Evolutionary conservation across 2,797 vertebrate species (phyloP), one percentile per base, ranked within the genome.

Genomic region (Oceanodroma leucorhoa): DNA sequence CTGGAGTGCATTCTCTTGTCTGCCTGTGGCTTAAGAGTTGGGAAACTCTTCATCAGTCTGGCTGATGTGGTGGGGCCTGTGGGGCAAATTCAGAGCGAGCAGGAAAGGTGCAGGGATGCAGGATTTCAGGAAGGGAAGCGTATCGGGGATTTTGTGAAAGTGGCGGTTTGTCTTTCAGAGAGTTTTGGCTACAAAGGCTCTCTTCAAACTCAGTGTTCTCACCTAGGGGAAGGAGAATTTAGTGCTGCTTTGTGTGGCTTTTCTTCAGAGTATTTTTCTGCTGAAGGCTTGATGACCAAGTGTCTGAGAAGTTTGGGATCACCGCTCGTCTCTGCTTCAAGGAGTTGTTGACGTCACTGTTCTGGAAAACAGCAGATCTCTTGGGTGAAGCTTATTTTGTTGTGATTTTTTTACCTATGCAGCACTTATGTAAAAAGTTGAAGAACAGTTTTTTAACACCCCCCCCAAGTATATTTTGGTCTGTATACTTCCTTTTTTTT

Each of bases 1-100:
- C 32, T 2, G 21, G 18, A 29, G 24, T 1, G 4, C 0, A 0
- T 48, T 57, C 30, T 26, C 15, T 43, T 0, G 0, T 29, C 66
- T 77, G 18, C 11, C 20, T 27, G 18, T 20, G 60, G 58, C 26
- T 46, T 14, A 11, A 51, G 57, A 65, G 43, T 26, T 53, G 58
- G 53, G 64, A 51, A 30, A 23, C 27, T 51, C 36, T 36, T 36
- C 36, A 36, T 36, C 36, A 36, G 8, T 14, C 65, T 62, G 53
- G 46, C 24, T 22, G 48, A 27, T 34, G 4, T 0, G 1, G 6
- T 34, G 67, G 54, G 17, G 32, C 41, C 40, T 20, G 16, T 16
- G 55, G 26, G 20, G 16, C n/a, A 14, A 18, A 3, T 34, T 14
- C 1, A 0, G 38, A 54, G 61, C 0, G 2, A 89, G 41, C 53